Percentiles rank a stretch among this genome's conserved stretches.
Evolutionary conservation across 2,113 vertebrate genomes (phyloP).

Genomic region (Dendrocopos noguchii): DNA sequence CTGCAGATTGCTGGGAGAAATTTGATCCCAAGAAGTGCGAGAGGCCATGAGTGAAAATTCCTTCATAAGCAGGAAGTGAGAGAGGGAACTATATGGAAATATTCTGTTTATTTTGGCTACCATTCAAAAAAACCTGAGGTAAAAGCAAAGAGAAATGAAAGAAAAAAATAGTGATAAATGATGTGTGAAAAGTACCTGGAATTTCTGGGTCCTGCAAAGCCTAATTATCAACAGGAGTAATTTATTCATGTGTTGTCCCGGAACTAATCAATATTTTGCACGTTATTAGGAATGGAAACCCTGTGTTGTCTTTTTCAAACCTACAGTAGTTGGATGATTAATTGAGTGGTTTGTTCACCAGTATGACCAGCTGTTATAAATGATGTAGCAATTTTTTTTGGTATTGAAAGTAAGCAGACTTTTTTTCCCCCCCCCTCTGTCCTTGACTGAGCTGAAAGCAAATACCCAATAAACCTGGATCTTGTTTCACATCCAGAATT

Average conservation of each 20-base stretch:
- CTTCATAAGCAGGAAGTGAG: slow-evolving; percentile 71
- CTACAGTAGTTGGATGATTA: slow-evolving; percentile 63
- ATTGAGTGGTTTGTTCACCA: slow-evolving; percentile 53
- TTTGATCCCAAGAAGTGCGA: slow-evolving; percentile 65
- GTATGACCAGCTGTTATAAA: slow-evolving; percentile 52
- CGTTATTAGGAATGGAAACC: slow-evolving; percentile 46
- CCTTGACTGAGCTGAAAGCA: neutral
- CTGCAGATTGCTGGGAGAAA: slow-evolving; percentile 61
- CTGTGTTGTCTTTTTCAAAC: slow-evolving; percentile 23
- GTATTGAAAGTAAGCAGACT: slow-evolving; percentile 22
- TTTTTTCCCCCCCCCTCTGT: neutral
- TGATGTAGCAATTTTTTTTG: slow-evolving; percentile 35
- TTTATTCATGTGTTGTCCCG: slow-evolving; percentile 24
- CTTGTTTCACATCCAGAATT: slow-evolving; percentile 36
- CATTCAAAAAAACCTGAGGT: slow-evolving; percentile 24
- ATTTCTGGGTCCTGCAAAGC: slow-evolving; percentile 16
- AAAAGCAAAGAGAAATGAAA: slow-evolving; percentile 47
- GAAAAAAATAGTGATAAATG: slow-evolving; percentile 53
- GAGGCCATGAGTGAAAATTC: slow-evolving; percentile 67
- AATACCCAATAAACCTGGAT: slow-evolving; percentile 5
- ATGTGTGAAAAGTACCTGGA: slow-evolving; percentile 37
- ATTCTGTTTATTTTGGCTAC: slow-evolving; percentile 65
- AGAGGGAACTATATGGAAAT: slow-evolving; percentile 58
- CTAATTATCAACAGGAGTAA: slow-evolving; percentile 12
- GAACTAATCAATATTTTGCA: slow-evolving; percentile 57